Evolutionary conservation across 2,888 invertebrate species (phyloP).

Genomic region (Campopleginae sp.): DNA sequence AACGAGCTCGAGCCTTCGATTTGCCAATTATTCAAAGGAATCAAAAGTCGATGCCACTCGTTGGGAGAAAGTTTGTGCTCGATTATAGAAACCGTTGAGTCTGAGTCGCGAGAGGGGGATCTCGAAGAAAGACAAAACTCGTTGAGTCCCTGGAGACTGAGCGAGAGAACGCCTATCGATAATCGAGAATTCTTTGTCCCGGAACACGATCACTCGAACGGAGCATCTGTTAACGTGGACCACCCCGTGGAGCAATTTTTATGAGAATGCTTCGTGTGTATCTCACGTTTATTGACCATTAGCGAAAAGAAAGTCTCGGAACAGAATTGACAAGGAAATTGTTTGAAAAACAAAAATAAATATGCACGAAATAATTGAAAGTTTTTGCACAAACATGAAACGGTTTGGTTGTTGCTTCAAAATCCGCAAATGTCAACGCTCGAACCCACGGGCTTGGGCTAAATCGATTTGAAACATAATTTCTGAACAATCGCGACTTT

Average conservation of each 20-base stretch:
- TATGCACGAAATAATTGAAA: slow-evolving; percentile 13
- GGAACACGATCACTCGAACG: slow-evolving; percentile 57
- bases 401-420: slow-evolving; percentile 1
- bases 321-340: slow-evolving; percentile 26
- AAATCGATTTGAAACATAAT: slow-evolving; percentile 44
- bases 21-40: slow-evolving; percentile 52
- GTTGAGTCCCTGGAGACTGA: slow-evolving; percentile 16
- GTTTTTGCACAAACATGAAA: not conserved
- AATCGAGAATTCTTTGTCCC: slow-evolving; percentile 60
- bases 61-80: slow-evolving; percentile 60
- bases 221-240: slow-evolving; percentile 38
- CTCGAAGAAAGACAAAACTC: slow-evolving; percentile 28
- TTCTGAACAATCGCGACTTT: slow-evolving; percentile 37
- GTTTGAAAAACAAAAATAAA: slow-evolving; percentile 14
- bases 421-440: slow-evolving; percentile 58
- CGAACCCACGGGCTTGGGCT: not conserved
- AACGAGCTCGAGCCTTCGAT: slow-evolving; percentile 30
- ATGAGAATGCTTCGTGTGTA: not conserved
- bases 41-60: slow-evolving; percentile 45
- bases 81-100: slow-evolving; percentile 60
- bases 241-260: slow-evolving; percentile 16
- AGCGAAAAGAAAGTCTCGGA: slow-evolving; percentile 1
- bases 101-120: slow-evolving; percentile 35
- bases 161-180: slow-evolving; percentile 34
- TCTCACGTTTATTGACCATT: not conserved